These are phyloP conservation scores for Pteruthius melanotis DNA, from an alignment of 2,113 vertebrate genomes.

Conservation along the genomic window DNA sequence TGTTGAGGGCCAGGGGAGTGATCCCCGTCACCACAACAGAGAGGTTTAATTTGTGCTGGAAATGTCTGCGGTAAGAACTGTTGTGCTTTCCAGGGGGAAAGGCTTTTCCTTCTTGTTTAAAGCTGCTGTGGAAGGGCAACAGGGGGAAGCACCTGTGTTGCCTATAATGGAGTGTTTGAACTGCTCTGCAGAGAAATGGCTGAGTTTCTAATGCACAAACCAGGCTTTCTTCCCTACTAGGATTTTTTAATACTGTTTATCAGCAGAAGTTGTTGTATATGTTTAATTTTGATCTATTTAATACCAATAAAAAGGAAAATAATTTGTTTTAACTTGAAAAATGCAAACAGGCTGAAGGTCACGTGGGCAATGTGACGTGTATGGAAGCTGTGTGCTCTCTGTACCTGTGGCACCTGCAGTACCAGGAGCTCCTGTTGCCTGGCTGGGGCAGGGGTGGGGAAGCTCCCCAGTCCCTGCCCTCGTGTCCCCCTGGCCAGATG, in stretches of 20 bases:
- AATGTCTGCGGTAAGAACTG: not conserved
- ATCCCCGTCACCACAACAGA: not conserved
- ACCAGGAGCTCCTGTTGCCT: not conserved
- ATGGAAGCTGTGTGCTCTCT: not conserved
- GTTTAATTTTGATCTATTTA: conserved; percentile 3
- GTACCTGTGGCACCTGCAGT: not conserved
- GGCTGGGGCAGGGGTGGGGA: not conserved
- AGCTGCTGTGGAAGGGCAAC: not conserved
- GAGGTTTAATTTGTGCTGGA: not conserved
- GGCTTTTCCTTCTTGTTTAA: not conserved
- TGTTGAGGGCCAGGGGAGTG: not conserved
- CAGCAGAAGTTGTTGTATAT: not conserved
- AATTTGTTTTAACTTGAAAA: conserved; percentile 20
- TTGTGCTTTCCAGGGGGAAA: not conserved
- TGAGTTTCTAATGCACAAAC: not conserved
- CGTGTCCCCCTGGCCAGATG: not conserved
- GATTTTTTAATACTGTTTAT: not conserved
- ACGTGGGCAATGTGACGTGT: fast-evolving
- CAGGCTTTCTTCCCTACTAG: not conserved
- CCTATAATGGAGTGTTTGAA: not conserved
- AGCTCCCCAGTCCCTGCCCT: not conserved
- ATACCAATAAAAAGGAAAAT: conserved; percentile 7
- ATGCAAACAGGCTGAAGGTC: conserved; percentile 15
- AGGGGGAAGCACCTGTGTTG: not conserved
- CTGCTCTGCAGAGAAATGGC: not conserved